A percentile compares a stretch with the other conserved stretches of the same genome.
phyloP scores from a whole-genome alignment of 2,888 invertebrate species.

The Linyphia triangularis region DNA sequence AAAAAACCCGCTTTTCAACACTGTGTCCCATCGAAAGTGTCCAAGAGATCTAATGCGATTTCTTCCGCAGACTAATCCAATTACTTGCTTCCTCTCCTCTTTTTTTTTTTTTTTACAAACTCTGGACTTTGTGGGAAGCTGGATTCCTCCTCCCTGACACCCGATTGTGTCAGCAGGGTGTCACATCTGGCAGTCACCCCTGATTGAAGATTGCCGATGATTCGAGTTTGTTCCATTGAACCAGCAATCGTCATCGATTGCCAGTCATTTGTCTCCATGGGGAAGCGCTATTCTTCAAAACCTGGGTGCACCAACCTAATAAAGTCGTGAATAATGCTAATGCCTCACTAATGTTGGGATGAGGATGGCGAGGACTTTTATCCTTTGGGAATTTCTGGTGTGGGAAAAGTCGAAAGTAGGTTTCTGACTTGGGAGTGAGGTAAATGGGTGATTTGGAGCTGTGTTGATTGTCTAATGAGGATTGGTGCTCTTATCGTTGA shows the following conservation, averaged over 20 bases:
- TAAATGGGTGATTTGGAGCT: too few species aligned
- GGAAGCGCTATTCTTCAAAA: slow-evolving; percentile 19
- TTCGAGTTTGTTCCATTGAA: background rate
- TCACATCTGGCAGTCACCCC: slow-evolving; percentile 53
- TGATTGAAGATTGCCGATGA: background rate
- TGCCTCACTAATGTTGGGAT: slow-evolving; percentile 33
- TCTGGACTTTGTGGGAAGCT: background rate
- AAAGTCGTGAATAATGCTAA: slow-evolving; percentile 67
- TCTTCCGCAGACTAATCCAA: slow-evolving; percentile 70
- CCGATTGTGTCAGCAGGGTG: slow-evolving; percentile 57
- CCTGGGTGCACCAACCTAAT: background rate
- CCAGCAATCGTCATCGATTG: slow-evolving; percentile 41
- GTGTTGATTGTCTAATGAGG: too few species aligned
- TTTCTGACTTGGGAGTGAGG: too few species aligned
- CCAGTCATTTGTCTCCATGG: slow-evolving; percentile 55
- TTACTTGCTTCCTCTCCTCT: slow-evolving; percentile 20
- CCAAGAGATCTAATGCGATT: slow-evolving; percentile 71
- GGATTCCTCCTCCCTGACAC: background rate
- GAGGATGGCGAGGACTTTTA: background rate
- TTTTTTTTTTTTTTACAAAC: slow-evolving; percentile 8
- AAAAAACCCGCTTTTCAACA: slow-evolving; percentile 66
- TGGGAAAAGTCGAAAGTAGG: too few species aligned
- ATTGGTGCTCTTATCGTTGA: too few species aligned
- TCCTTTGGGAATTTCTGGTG: too few species aligned
- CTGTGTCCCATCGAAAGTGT: slow-evolving; percentile 61